These are phyloP conservation scores for Danio jaintianensis DNA, from an alignment of 2,797 vertebrate species.

Conservation along the genomic window DNA sequence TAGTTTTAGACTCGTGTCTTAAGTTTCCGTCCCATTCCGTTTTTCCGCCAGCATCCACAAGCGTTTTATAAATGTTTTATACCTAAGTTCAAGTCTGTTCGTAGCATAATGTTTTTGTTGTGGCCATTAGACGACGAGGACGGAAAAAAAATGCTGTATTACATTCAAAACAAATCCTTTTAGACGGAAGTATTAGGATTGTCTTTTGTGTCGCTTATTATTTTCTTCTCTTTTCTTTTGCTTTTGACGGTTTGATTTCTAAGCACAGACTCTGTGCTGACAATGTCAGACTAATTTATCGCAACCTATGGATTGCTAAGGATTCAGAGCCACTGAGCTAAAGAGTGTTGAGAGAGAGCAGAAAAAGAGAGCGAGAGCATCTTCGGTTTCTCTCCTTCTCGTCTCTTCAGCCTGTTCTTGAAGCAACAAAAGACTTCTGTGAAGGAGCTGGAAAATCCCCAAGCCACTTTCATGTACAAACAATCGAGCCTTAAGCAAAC, in stretches of 20 bases:
- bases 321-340: slow-evolving; percentile 87
- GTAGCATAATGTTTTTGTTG: slow-evolving; percentile 68
- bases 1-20: slow-evolving; percentile 76
- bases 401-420: slow-evolving; percentile 56
- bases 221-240: slow-evolving; percentile 72
- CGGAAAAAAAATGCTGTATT: slow-evolving; percentile 73
- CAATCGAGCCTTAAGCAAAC: slow-evolving; percentile 93
- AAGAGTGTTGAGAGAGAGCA: slow-evolving; percentile 70
- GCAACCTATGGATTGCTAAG: slow-evolving; percentile 99
- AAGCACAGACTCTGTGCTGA: slow-evolving; percentile 75
- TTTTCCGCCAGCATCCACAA: slow-evolving; percentile 72
- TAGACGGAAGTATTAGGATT: slow-evolving; percentile 79
- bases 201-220: slow-evolving; percentile 70
- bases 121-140: slow-evolving; percentile 65
- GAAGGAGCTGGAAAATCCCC: slow-evolving; percentile 62
- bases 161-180: slow-evolving; percentile 72
- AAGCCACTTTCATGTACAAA: slow-evolving; percentile 82
- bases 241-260: slow-evolving; percentile 75
- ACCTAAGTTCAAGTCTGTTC: slow-evolving; percentile 74
- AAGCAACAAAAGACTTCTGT: slow-evolving; percentile 60
- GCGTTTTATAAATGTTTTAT: slow-evolving; percentile 68
- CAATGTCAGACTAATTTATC: slow-evolving; percentile 76
- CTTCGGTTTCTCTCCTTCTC: slow-evolving; percentile 50
- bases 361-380: slow-evolving; percentile 49
- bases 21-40: slow-evolving; percentile 51